phyloP scores from a whole-genome alignment of 2,797 vertebrate species.

The Alfaro cultratus region DNA sequence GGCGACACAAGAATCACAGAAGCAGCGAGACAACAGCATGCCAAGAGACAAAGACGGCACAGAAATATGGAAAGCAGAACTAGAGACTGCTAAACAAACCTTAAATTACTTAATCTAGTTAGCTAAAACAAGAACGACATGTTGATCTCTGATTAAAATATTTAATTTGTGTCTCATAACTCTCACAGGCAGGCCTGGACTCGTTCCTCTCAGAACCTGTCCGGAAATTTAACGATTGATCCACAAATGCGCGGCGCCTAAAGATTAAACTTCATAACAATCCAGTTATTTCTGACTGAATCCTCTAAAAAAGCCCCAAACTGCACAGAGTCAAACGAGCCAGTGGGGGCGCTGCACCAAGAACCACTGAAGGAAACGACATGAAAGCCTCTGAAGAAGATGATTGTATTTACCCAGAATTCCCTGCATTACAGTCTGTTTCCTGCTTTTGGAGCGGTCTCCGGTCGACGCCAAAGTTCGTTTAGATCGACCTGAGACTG shows the following conservation, averaged over 20 bases:
- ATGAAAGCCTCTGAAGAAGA: no score
- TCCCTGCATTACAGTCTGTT: no score
- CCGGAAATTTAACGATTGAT: not conserved
- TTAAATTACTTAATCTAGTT: not conserved
- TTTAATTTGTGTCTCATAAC: not conserved
- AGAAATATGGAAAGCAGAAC: not conserved
- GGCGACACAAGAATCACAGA: not conserved
- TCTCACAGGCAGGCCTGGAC: no score
- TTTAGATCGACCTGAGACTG: no score
- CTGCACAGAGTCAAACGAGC: no score
- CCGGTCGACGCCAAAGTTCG: no score
- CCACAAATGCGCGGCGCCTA: not conserved
- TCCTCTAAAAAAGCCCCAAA: not conserved
- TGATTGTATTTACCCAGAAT: no score
- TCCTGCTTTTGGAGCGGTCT: no score
- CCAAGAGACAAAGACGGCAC: conserved; percentile 1
- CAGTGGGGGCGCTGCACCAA: no score
- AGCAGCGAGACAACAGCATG: conserved; percentile 26
- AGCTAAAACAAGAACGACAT: not conserved
- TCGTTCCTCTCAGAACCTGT: not conserved
- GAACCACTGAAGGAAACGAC: no score
- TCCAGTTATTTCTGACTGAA: not conserved
- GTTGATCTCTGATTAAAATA: not conserved
- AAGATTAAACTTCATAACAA: not conserved
- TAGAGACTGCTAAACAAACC: not conserved